Percentiles rank a stretch among this genome's conserved stretches.
These are phyloP conservation scores for Xanthorhoe designata DNA, from an alignment of 2,888 invertebrate species.

Conservation along the genomic window DNA sequence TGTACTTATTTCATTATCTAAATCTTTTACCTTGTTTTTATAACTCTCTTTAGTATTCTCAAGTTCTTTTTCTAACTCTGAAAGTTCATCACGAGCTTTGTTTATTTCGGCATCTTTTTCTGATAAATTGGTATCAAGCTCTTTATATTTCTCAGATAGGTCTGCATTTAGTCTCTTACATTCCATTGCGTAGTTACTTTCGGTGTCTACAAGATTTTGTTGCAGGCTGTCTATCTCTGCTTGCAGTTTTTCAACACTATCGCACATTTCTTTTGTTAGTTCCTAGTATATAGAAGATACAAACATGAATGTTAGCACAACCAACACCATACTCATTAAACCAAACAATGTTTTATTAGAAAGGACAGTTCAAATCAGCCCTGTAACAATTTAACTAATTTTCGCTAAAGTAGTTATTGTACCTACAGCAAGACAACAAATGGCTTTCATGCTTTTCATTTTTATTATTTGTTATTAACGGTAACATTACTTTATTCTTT, in stretches of 20 bases:
- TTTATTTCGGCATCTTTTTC: slow-evolving; percentile 63
- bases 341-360: not conserved
- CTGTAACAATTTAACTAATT: not conserved
- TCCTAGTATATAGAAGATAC: slow-evolving; percentile 62
- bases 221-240: slow-evolving; percentile 61
- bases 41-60: slow-evolving; percentile 50
- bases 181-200: slow-evolving; percentile 53
- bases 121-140: slow-evolving; percentile 55
- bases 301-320: slow-evolving; percentile 14
- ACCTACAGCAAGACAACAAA: not conserved
- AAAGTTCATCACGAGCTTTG: slow-evolving; percentile 55
- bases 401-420: no score
- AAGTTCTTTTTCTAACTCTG: slow-evolving; percentile 52
- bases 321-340: not conserved
- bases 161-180: slow-evolving; percentile 58
- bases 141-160: slow-evolving; percentile 52
- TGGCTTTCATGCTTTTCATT: not conserved
- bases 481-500: not conserved
- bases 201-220: slow-evolving; percentile 57
- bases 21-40: slow-evolving; percentile 50
- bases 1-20: slow-evolving; percentile 51
- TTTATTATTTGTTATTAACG: not conserved
- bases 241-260: slow-evolving; percentile 60
- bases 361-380: not conserved
- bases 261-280: slow-evolving; percentile 51